phyloP scores from a whole-genome alignment of 2,797 vertebrate genomes.

The Cyprinodon diabolis region DNA sequence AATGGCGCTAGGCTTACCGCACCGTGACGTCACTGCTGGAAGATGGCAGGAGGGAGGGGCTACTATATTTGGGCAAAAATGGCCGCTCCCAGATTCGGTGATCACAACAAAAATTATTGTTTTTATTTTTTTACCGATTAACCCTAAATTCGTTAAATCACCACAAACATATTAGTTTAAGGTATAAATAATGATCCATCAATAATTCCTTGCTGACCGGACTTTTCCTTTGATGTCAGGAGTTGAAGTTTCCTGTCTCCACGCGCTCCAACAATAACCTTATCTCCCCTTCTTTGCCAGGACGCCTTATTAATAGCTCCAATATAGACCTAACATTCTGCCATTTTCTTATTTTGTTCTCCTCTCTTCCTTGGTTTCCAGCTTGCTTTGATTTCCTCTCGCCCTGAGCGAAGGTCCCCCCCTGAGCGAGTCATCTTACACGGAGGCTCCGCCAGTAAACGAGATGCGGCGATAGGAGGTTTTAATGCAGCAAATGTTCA shows the following conservation, averaged over 20 bases:
- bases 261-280: neutral
- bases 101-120: no score
- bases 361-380: slow-evolving; percentile 19
- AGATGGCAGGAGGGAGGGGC: no score
- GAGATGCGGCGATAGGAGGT: slow-evolving; percentile 57
- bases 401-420: slow-evolving; percentile 49
- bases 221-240: neutral
- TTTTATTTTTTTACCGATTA: no score
- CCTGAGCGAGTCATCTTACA: slow-evolving; percentile 23
- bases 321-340: slow-evolving; percentile 23
- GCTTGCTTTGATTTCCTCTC: slow-evolving; percentile 51
- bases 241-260: neutral
- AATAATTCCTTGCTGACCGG: no score
- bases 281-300: neutral
- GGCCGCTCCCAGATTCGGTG: no score
- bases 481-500: slow-evolving; percentile 45
- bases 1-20: no score
- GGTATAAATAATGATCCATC: no score
- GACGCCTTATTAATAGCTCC: neutral
- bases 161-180: no score
- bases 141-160: no score
- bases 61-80: no score
- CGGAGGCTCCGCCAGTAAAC: slow-evolving; percentile 34
- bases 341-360: slow-evolving; percentile 18
- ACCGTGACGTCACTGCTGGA: no score